These are phyloP conservation scores for Bombus turneri DNA, from an alignment of 1,140 invertebrate species.

Conservation along the genomic window DNA sequence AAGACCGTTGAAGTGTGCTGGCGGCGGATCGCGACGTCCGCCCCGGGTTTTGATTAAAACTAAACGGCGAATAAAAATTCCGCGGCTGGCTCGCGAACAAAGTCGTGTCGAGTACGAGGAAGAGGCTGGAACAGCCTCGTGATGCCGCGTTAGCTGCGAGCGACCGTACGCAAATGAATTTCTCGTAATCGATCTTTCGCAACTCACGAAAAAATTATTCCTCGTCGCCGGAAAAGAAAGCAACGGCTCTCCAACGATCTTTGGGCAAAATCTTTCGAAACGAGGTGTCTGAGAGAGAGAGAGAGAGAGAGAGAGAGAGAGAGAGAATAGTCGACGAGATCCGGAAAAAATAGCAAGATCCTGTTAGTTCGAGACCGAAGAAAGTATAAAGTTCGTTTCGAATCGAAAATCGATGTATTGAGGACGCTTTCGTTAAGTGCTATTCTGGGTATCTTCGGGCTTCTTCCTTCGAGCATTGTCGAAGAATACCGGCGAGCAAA, in stretches of 20 bases:
- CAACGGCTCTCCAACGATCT: background rate
- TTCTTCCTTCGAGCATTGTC: conserved; percentile 19
- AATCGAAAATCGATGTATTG: conserved; percentile 51
- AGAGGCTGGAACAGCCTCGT: background rate
- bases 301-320: background rate
- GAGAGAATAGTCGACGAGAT: background rate
- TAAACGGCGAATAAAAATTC: conserved; percentile 54
- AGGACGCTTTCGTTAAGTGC: conserved; percentile 46
- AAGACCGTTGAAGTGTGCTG: conserved; percentile 40
- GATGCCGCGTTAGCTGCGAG: background rate
- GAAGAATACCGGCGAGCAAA: conserved; percentile 1
- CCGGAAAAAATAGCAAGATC: conserved; percentile 25
- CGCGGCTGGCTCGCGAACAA: background rate
- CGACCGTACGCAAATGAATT: conserved; percentile 4
- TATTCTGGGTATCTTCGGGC: conserved; percentile 34
- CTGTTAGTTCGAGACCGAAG: background rate
- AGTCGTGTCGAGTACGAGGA: background rate
- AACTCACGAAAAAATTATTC: conserved; percentile 4
- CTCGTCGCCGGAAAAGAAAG: background rate
- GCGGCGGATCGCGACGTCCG: conserved; percentile 35
- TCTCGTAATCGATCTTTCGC: conserved; percentile 1
- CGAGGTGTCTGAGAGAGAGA: background rate
- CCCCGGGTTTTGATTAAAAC: conserved; percentile 54
- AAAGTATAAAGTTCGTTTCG: conserved; percentile 51
- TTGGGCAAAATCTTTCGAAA: background rate